Conservation (phyloP, 2,888 invertebrate genomes). For the Arrhopalites spinosus region DNA sequence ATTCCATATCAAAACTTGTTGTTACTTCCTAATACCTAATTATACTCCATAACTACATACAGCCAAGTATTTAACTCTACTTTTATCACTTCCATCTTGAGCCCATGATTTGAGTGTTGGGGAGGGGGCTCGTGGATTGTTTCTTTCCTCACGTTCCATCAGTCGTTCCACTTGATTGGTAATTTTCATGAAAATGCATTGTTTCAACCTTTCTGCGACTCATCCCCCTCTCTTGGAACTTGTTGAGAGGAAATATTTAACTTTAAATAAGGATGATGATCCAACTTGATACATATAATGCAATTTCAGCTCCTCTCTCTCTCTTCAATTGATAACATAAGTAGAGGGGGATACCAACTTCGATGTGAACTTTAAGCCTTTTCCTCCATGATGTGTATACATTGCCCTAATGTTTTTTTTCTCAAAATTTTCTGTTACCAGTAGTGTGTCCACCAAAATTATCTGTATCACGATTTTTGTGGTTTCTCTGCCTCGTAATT, state of each 20-base stretch:
- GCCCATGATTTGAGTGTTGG: constrained; percentile 7
- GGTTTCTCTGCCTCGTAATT: constrained; percentile 46
- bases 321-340: neutral
- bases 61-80: too few species aligned
- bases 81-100: too few species aligned
- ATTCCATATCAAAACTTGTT: too few species aligned
- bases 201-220: constrained; percentile 43
- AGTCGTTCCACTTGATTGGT: constrained; percentile 46
- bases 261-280: too few species aligned
- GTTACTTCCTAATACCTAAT: too few species aligned
- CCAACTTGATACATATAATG: neutral
- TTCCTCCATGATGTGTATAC: neutral
- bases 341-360: too few species aligned
- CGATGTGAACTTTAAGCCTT: neutral
- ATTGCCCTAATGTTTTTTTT: neutral
- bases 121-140: constrained; percentile 27
- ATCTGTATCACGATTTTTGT: constrained; percentile 46
- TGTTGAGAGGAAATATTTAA: neutral
- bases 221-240: constrained; percentile 13
- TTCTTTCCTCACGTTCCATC: constrained; percentile 41
- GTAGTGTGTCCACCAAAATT: constrained; percentile 35
- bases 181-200: constrained; percentile 47
- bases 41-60: too few species aligned
- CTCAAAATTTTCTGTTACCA: constrained; percentile 1
- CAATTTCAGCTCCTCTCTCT: neutral